These are phyloP conservation scores for Elephantulus edwardii DNA, from an alignment of 2,113 vertebrate genomes.

Conservation along the genomic window DNA sequence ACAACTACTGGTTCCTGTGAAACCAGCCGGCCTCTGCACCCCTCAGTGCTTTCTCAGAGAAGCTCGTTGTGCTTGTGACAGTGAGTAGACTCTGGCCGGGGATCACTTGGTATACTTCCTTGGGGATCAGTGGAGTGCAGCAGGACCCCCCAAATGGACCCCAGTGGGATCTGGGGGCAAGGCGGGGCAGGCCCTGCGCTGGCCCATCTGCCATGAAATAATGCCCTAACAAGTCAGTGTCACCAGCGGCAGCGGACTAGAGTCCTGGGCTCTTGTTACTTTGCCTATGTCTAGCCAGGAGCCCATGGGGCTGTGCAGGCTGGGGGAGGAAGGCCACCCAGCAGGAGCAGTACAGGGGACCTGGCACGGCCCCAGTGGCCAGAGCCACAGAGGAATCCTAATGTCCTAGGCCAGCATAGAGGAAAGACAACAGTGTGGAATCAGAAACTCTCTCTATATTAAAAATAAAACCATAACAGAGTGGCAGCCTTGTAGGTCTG, in stretches of 20 bases:
- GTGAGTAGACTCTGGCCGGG: conserved; percentile 78
- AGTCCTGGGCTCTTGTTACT: conserved; percentile 68
- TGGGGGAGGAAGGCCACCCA: not conserved
- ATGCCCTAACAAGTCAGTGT: conserved; percentile 89
- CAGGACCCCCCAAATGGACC: conserved; percentile 66
- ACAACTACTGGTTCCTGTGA: conserved; percentile 58
- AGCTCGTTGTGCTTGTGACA: conserved; percentile 88
- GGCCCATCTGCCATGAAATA: conserved; percentile 84
- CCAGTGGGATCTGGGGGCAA: conserved; percentile 69
- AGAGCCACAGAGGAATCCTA: conserved; percentile 80
- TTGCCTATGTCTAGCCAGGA: conserved; percentile 56
- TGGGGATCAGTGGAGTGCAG: conserved; percentile 69
- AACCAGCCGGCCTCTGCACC: conserved; percentile 67
- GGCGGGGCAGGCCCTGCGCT: conserved; percentile 81
- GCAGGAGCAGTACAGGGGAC: conserved; percentile 5
- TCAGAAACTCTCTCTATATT: conserved; percentile 83
- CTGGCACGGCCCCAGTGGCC: conserved; percentile 66
- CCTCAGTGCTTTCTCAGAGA: conserved; percentile 84
- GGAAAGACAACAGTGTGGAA: conserved; percentile 85
- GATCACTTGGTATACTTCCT: conserved; percentile 74
- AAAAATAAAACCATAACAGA: conserved; percentile 76
- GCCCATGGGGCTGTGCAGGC: not conserved
- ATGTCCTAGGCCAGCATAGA: conserved; percentile 82
- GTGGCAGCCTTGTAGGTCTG: conserved; percentile 68
- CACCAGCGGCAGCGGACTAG: conserved; percentile 78